A percentile compares a stretch with the other conserved stretches of the same genome.
Evolutionary conservation across 2,113 vertebrate genomes (phyloP).

Genomic region (Numenius arquata): DNA sequence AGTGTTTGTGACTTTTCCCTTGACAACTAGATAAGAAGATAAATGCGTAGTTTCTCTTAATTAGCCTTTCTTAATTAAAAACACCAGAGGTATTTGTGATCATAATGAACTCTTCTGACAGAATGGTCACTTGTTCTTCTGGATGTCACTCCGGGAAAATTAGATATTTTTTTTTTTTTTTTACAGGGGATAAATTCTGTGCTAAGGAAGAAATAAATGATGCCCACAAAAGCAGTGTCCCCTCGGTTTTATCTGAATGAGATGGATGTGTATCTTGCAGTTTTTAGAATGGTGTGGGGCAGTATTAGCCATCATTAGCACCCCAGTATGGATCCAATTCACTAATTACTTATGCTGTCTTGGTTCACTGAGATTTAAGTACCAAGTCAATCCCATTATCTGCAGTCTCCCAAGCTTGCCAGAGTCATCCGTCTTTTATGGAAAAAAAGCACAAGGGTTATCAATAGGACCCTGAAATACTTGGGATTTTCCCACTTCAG

Average conservation of each 20-base stretch:
- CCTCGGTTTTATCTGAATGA: constrained; percentile 76
- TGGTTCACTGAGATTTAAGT: constrained; percentile 98
- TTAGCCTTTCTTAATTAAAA: constrained; percentile 98
- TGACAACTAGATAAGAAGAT: constrained; percentile 82
- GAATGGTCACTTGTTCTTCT: constrained; percentile 83
- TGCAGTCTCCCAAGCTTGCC: constrained; percentile 90
- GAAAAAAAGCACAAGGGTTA: constrained; percentile 85
- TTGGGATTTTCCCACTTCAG: constrained; percentile 80
- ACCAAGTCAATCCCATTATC: constrained; percentile 97
- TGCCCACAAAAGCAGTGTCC: constrained; percentile 61
- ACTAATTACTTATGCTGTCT: constrained; percentile 96
- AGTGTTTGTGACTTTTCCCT: constrained; percentile 63
- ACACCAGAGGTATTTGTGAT: constrained; percentile 87
- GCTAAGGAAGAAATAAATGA: constrained; percentile 74
- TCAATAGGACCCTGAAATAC: constrained; percentile 80
- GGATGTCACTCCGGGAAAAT: constrained; percentile 84
- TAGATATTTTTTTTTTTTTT: constrained; percentile 74
- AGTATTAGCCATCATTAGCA: constrained; percentile 93
- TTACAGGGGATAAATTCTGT: constrained; percentile 61
- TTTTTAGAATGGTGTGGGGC: constrained; percentile 81
- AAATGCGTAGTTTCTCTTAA: constrained; percentile 87
- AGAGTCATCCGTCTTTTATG: constrained; percentile 82
- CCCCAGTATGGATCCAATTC: constrained; percentile 91
- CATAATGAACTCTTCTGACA: constrained; percentile 94
- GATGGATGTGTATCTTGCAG: constrained; percentile 81